Evolutionary conservation across 2,888 invertebrate species (phyloP).

Genomic region (Phalera bucephala): DNA sequence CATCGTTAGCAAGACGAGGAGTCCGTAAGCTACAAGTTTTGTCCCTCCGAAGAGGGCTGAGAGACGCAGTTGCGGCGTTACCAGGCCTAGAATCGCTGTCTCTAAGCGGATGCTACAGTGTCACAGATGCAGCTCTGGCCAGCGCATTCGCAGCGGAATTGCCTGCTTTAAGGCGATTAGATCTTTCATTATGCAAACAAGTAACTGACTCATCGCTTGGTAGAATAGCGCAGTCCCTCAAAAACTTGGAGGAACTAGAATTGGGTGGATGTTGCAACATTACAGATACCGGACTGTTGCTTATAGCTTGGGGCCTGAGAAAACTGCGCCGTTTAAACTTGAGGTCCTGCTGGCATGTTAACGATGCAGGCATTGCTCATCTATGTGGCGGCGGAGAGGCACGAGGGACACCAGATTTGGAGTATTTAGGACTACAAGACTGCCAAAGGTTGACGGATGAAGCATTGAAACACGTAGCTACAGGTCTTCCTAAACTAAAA

Average conservation of each 20-base stretch:
- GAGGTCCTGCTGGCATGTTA: conserved; percentile 96
- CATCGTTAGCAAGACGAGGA: conserved; percentile 93
- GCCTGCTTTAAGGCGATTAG: conserved; percentile 90
- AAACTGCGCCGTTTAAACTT: conserved; percentile 93
- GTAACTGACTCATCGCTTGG: conserved; percentile 95
- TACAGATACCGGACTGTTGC: conserved; percentile 92
- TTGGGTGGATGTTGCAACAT: conserved; percentile 96
- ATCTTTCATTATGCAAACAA: conserved; percentile 96
- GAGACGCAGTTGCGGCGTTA: conserved; percentile 93
- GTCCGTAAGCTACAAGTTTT: conserved; percentile 95
- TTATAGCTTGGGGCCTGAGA: conserved; percentile 94
- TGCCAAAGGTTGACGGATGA: conserved; percentile 97
- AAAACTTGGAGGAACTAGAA: conserved; percentile 93
- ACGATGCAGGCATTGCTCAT: conserved; percentile 95
- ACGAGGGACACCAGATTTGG: conserved; percentile 91
- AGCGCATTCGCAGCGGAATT: conserved; percentile 91
- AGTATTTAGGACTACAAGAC: conserved; percentile 95
- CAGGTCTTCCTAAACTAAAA: conserved; percentile 90
- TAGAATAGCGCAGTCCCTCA: conserved; percentile 91
- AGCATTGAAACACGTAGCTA: conserved; percentile 92
- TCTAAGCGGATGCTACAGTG: conserved; percentile 96
- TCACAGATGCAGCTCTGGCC: conserved; percentile 92
- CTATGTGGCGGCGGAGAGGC: conserved; percentile 89
- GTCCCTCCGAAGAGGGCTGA: conserved; percentile 90
- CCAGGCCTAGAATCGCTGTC: conserved; percentile 94